Conservation (phyloP, 2,888 invertebrate genomes). For the Diadegma fenestrale region DNA sequence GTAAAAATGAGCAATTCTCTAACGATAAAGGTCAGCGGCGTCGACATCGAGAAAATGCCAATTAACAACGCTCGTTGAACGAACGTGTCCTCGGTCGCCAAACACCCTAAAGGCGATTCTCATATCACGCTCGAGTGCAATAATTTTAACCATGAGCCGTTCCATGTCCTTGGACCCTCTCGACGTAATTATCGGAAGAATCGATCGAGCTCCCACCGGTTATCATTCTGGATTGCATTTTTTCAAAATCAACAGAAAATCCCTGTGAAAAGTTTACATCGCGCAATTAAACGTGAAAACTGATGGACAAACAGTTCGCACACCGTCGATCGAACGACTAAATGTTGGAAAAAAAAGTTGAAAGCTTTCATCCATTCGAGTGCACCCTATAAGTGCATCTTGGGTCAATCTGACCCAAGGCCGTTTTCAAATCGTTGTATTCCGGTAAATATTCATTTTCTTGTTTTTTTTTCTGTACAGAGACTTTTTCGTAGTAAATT, state of each 20-base stretch:
- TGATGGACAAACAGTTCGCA: neutral
- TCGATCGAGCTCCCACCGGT: slow-evolving; percentile 22
- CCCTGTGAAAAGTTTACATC: neutral
- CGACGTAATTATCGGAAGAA: slow-evolving; percentile 34
- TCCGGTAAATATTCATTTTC: too few relatives aligned
- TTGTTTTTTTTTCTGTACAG: too few relatives aligned
- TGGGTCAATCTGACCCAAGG: too few relatives aligned
- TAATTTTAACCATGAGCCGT: slow-evolving; percentile 23
- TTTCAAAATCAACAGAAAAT: neutral
- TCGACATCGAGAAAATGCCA: slow-evolving; percentile 10
- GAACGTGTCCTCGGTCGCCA: neutral
- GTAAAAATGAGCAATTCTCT: neutral
- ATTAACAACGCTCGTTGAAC: slow-evolving; percentile 33
- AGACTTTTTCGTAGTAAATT: too few relatives aligned
- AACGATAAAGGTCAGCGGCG: neutral
- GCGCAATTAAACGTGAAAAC: neutral
- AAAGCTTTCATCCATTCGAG: too few relatives aligned
- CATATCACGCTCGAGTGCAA: slow-evolving; percentile 51
- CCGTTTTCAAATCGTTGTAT: too few relatives aligned
- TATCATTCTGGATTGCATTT: neutral
- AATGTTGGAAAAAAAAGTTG: too few relatives aligned
- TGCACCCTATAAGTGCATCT: too few relatives aligned
- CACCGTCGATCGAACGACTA: neutral
- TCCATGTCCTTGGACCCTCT: neutral
- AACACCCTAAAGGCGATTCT: slow-evolving; percentile 26